A percentile compares a stretch with the other conserved stretches of the same genome.
These are phyloP conservation scores for Nanorana parkeri DNA, from an alignment of 2,113 vertebrate species.

Conservation along the genomic window DNA sequence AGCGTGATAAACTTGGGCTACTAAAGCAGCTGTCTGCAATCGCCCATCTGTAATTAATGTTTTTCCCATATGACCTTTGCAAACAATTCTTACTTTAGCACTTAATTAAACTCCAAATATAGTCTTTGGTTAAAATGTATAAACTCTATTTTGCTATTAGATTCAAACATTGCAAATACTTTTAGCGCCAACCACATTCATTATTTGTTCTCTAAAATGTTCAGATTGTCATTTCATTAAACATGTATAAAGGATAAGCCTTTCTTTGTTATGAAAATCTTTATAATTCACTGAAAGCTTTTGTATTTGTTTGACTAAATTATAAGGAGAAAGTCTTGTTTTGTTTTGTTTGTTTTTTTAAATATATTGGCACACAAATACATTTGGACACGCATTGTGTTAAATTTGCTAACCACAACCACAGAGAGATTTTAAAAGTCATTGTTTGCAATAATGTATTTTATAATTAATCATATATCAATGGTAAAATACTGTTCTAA, in stretches of 20 bases:
- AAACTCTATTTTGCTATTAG: not conserved
- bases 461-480: not conserved
- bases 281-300: constrained; percentile 12
- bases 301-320: constrained; percentile 15
- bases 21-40: constrained; percentile 4
- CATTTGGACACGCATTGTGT: not conserved
- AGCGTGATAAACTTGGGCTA: constrained; percentile 8
- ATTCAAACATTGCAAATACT: not conserved
- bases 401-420: not conserved
- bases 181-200: not conserved
- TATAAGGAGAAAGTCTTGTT: constrained; percentile 6
- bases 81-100: not conserved
- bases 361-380: constrained; percentile 10
- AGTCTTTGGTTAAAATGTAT: constrained; percentile 18
- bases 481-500: not conserved
- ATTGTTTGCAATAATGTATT: not conserved
- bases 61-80: constrained; percentile 26
- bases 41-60: not conserved
- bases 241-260: constrained; percentile 32
- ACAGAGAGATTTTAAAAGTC: not conserved
- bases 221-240: constrained; percentile 24
- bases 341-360: not conserved
- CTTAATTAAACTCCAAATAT: not conserved
- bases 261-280: constrained; percentile 19
- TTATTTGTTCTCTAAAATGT: constrained; percentile 41